Percentiles rank a stretch among this genome's conserved stretches.
These are phyloP conservation scores for Eumaeus atala DNA, from an alignment of 1,140 invertebrate species.

Conservation along the genomic window DNA sequence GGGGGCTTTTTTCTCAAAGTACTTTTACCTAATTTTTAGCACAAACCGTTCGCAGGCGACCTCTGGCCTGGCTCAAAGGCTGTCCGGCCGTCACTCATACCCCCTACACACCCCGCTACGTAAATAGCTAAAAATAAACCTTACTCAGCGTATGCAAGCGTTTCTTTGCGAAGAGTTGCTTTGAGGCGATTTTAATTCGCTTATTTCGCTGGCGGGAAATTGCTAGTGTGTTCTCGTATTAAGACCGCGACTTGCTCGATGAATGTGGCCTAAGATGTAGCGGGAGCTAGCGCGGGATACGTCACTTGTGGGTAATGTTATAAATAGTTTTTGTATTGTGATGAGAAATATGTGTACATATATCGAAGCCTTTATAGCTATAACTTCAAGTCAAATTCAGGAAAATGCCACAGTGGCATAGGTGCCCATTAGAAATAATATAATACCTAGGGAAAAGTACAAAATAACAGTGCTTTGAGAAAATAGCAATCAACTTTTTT, in stretches of 20 bases:
- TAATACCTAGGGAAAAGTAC: too few species aligned
- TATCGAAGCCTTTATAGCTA: too few species aligned
- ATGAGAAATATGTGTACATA: too few species aligned
- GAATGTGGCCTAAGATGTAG: too few species aligned
- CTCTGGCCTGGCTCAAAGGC: conserved; percentile 47
- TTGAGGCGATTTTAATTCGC: conserved; percentile 67
- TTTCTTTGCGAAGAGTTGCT: conserved; percentile 61
- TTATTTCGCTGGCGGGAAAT: conserved; percentile 59
- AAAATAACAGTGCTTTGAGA: too few species aligned
- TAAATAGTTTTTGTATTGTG: too few species aligned
- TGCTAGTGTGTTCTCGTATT: conserved; percentile 56
- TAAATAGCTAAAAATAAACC: conserved; percentile 59
- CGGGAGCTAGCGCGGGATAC: too few species aligned
- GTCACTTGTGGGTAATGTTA: too few species aligned
- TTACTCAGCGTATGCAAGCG: conserved; percentile 39
- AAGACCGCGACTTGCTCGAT: conserved; percentile 20
- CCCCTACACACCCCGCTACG: conserved; percentile 13
- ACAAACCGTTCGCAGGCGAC: conserved; percentile 26
- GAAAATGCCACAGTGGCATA: too few species aligned
- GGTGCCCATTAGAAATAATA: too few species aligned
- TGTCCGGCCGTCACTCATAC: conserved; percentile 48
- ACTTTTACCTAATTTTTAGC: conserved; percentile 31
- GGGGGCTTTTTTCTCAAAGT: conserved; percentile 26
- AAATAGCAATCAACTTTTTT: too few species aligned
- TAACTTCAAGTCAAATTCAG: too few species aligned